Evolutionary conservation across 2,888 invertebrate genomes (phyloP).

Genomic region (Noctua janthina): DNA sequence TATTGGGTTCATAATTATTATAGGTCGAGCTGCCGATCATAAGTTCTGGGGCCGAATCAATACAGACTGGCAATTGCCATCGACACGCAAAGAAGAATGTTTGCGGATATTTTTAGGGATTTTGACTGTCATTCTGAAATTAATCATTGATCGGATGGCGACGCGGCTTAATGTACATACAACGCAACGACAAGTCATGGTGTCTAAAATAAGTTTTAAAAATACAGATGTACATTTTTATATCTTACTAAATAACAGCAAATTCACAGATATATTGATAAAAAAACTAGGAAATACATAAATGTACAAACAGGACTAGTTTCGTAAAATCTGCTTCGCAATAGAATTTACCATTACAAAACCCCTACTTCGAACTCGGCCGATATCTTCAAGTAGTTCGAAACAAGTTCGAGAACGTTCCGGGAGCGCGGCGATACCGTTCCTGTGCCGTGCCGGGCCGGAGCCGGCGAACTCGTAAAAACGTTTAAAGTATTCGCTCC

Average conservation of each 20-base stretch:
- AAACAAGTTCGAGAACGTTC: constrained; percentile 9
- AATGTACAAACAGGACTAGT: background rate
- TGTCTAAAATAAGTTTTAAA: background rate
- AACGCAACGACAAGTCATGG: background rate
- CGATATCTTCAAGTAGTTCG: background rate
- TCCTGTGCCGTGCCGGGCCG: background rate
- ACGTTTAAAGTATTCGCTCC: constrained; percentile 35
- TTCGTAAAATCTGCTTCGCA: background rate
- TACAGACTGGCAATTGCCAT: background rate
- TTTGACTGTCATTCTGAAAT: background rate
- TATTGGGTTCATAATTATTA: background rate
- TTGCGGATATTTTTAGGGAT: background rate
- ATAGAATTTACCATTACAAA: constrained; percentile 8
- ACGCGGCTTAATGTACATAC: background rate
- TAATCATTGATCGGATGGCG: background rate
- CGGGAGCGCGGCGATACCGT: background rate
- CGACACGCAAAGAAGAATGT: background rate
- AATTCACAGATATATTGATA: background rate
- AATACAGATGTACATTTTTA: background rate
- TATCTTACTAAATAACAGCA: background rate
- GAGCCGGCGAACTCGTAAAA: constrained; percentile 26
- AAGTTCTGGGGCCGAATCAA: background rate
- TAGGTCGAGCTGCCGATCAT: background rate
- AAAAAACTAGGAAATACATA: background rate
- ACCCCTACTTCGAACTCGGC: background rate